phyloP scores from a whole-genome alignment of 2,113 vertebrate genomes.

The Pitta sordida region DNA sequence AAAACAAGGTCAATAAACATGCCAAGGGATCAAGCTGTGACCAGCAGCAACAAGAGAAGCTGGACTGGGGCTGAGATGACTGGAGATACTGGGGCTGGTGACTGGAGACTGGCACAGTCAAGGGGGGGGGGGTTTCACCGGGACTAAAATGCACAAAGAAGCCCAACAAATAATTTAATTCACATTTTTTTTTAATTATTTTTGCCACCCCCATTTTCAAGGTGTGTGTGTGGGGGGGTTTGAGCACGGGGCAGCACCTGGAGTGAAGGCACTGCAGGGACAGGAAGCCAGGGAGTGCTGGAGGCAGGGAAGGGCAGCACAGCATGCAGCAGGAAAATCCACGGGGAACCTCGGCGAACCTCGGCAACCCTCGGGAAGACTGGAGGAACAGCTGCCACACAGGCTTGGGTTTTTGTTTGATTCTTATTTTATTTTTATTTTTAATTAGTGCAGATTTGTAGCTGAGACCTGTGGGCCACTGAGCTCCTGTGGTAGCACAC shows the following conservation, averaged over 20 bases:
- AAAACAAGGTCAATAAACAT: conserved; percentile 82
- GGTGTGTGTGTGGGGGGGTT: no score
- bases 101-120: conserved; percentile 74
- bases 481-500: conserved; percentile 51
- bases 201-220: conserved; percentile 9
- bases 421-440: background rate
- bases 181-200: conserved; percentile 43
- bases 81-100: conserved; percentile 71
- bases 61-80: conserved; percentile 68
- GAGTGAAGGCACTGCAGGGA: conserved; percentile 34
- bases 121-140: conserved; percentile 54
- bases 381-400: conserved; percentile 30
- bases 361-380: conserved; percentile 61
- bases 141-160: conserved; percentile 63
- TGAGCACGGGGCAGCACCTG: conserved; percentile 57
- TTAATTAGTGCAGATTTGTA: conserved; percentile 6
- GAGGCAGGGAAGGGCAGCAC: conserved; percentile 48
- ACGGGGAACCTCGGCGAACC: conserved; percentile 2
- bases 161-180: conserved; percentile 52
- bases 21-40: conserved; percentile 79
- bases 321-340: conserved; percentile 61
- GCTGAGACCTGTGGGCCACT: conserved; percentile 33
- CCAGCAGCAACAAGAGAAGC: conserved; percentile 74
- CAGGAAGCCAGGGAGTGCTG: conserved; percentile 37
- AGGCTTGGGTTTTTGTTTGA: background rate